These are phyloP conservation scores for Panzeria rudis DNA, from an alignment of 2,888 invertebrate species.

Conservation along the genomic window DNA sequence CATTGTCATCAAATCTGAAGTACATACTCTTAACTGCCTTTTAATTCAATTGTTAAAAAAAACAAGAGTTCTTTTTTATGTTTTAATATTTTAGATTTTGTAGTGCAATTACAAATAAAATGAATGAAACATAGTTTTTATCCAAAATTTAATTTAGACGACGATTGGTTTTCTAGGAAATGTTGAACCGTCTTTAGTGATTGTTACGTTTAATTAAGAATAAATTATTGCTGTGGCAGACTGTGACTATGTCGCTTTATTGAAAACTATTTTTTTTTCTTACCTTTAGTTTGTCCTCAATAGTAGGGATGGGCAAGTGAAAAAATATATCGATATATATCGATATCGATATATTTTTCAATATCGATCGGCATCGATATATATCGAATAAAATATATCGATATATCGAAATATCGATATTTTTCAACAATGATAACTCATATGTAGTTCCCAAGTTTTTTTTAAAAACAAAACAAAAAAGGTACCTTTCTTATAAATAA, in stretches of 20 bases:
- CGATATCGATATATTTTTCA: too few species aligned
- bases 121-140: background rate
- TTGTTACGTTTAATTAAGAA: slow-evolving; percentile 38
- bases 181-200: slow-evolving; percentile 31
- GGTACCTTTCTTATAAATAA: too few species aligned
- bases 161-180: slow-evolving; percentile 45
- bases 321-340: too few species aligned
- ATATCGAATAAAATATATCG: too few species aligned
- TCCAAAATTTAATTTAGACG: slow-evolving; percentile 45
- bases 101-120: background rate
- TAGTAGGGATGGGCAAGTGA: too few species aligned
- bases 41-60: slow-evolving; percentile 10
- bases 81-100: background rate
- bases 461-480: too few species aligned
- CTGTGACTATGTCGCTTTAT: background rate
- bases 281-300: too few species aligned
- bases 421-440: too few species aligned
- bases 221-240: slow-evolving; percentile 14
- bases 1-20: slow-evolving; percentile 26
- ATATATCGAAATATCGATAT: too few species aligned
- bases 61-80: slow-evolving; percentile 12
- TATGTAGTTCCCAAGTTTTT: too few species aligned
- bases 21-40: slow-evolving; percentile 10
- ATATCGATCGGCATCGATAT: too few species aligned
- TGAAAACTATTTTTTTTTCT: background rate